Evolutionary conservation across 1,140 invertebrate genomes (phyloP).

Genomic region (Ruditapes philippinarum): DNA sequence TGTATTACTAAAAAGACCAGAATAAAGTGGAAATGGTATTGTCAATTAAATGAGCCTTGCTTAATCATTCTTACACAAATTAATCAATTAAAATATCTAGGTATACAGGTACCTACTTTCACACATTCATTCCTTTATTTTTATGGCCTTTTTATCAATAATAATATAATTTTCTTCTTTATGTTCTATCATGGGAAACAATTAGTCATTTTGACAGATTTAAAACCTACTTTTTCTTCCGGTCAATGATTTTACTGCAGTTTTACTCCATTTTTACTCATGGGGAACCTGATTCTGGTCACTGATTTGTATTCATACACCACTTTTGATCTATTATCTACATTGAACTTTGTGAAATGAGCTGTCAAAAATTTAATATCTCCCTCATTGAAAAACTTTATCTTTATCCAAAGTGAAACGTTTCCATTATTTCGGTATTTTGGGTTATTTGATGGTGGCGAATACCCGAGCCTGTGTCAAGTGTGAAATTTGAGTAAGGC

Average conservation of each 20-base stretch:
- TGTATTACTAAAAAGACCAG: too few species aligned
- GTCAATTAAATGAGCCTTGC: too few species aligned
- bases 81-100: too few species aligned
- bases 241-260: background rate
- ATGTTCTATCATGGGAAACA: background rate
- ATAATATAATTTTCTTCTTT: too few species aligned
- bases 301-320: background rate
- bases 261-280: too few species aligned
- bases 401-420: background rate
- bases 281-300: background rate
- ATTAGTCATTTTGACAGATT: background rate
- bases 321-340: background rate
- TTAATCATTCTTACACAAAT: too few species aligned
- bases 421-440: background rate
- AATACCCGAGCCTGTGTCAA: background rate
- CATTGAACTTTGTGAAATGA: conserved; percentile 21
- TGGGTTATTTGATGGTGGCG: conserved; percentile 15
- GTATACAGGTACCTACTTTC: too few species aligned
- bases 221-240: background rate
- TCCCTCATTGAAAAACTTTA: conserved; percentile 37
- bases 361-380: conserved; percentile 48
- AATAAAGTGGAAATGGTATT: too few species aligned
- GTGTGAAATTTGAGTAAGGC: conserved; percentile 7
- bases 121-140: too few species aligned
- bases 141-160: too few species aligned